Conservation (phyloP, 1,140 invertebrate genomes). For the Popillia japonica region DNA sequence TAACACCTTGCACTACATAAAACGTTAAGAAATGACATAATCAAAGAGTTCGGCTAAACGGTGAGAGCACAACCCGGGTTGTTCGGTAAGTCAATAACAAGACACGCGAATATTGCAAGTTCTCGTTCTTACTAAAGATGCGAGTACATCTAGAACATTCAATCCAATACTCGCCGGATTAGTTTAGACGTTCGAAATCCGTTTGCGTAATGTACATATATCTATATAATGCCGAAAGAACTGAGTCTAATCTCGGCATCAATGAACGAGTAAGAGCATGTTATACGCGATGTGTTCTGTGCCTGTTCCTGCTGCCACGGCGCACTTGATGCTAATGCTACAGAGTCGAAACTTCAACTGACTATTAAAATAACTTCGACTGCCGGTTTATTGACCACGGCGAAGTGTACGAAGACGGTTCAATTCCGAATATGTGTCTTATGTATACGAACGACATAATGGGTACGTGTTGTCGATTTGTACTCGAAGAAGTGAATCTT, state of each 20-base stretch:
- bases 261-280: conserved; percentile 26
- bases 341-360: conserved; percentile 33
- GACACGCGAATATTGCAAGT: conserved; percentile 12
- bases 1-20: conserved; percentile 28
- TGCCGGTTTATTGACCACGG: conserved; percentile 33
- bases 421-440: conserved; percentile 29
- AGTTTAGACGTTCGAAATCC: not conserved
- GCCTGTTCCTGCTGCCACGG: conserved; percentile 8
- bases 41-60: not conserved
- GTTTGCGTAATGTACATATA: not conserved
- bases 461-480: conserved; percentile 21
- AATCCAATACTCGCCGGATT: not conserved
- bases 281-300: conserved; percentile 18
- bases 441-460: conserved; percentile 6
- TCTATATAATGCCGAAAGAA: not conserved
- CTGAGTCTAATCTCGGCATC: conserved; percentile 16
- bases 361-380: conserved; percentile 35
- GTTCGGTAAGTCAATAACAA: conserved; percentile 1
- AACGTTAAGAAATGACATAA: conserved; percentile 29
- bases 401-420: conserved; percentile 34
- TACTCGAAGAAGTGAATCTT: not conserved
- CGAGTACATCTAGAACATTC: not conserved
- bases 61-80: conserved; percentile 12
- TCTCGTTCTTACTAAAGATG: not conserved
- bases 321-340: conserved; percentile 33